phyloP scores from a whole-genome alignment of 1,140 invertebrate species.

The Andricus grossulariae region DNA sequence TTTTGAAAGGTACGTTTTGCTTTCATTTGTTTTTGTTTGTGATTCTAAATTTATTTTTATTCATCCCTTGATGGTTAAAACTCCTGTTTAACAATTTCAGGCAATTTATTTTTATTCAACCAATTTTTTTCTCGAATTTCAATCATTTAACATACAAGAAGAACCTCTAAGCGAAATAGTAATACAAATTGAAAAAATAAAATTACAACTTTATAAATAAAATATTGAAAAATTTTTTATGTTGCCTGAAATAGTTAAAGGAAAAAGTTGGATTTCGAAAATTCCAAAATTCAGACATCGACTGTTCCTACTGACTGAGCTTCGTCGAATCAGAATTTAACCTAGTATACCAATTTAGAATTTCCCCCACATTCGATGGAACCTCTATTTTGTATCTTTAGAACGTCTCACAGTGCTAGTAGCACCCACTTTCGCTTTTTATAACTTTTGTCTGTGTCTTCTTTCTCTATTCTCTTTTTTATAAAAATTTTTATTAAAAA shows the following conservation, averaged over 20 bases:
- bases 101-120: background rate
- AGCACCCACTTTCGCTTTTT: constrained; percentile 51
- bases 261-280: background rate
- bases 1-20: constrained; percentile 36
- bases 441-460: constrained; percentile 39
- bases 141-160: no score
- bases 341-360: constrained; percentile 62
- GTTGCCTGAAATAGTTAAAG: constrained; percentile 7
- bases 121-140: no score
- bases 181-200: no score
- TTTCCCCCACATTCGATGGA: constrained; percentile 42
- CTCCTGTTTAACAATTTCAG: background rate
- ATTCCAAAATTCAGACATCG: background rate
- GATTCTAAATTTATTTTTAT: constrained; percentile 16
- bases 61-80: background rate
- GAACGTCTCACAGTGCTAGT: constrained; percentile 36
- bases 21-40: constrained; percentile 25
- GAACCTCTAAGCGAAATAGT: no score
- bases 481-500: no score
- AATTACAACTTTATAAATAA: no score
- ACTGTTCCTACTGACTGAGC: constrained; percentile 42
- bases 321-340: constrained; percentile 39
- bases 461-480: constrained; percentile 14
- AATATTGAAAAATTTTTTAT: background rate
- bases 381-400: constrained; percentile 48